Base-by-base conservation (phyloP, 2,888 invertebrate genomes). In the Sarcophaga variegata region DNA sequence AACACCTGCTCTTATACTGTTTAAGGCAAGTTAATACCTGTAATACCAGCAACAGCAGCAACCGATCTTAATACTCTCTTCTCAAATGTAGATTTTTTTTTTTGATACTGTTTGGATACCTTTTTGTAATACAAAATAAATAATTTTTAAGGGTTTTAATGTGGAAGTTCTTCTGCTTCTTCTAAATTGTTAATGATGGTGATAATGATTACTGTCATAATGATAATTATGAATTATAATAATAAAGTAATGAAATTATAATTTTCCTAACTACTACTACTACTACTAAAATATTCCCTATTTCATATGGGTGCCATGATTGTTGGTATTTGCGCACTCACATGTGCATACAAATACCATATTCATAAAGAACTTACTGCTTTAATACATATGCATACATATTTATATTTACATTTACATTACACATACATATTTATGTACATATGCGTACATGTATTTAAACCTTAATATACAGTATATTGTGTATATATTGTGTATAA, bases 201-300 rank as follows among this genome's bases (percentile, higher is more conserved):
- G 54, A 54, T 69, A 25, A 69, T 54, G 5, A 49, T 63, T 49
- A 12, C 74, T 27, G 11, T 37, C 27, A 62, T 67, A 22, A 49
- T 59, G 3, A 62, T 62, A 62, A 49, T 60, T 64, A 20, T 45
- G 78, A 69, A 14, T 59, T 49, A 54, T 63, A 66, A 54, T 63
- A 66, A 74, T 20, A 27, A 74, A 81, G 60, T 74, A 67, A 81
- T 67, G 67, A 62, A 75, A 59, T 62, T 81, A 81, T 81, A 69
- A 69, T 81, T 62, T 81, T 75, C 81, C 37, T 62, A 75, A 69
- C 81, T 69, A 10, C 37, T 37, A 37, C 37, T 6, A 37, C 37
- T 0, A 10, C 37, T 3, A 69, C 27, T 54, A 49, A 63, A 25
- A 67, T 67, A 45, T 27, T 54, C 12, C 59, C 27, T 75, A 66